Conservation (phyloP, 2,888 invertebrate genomes). For the Strigamia transsilvanica region DNA sequence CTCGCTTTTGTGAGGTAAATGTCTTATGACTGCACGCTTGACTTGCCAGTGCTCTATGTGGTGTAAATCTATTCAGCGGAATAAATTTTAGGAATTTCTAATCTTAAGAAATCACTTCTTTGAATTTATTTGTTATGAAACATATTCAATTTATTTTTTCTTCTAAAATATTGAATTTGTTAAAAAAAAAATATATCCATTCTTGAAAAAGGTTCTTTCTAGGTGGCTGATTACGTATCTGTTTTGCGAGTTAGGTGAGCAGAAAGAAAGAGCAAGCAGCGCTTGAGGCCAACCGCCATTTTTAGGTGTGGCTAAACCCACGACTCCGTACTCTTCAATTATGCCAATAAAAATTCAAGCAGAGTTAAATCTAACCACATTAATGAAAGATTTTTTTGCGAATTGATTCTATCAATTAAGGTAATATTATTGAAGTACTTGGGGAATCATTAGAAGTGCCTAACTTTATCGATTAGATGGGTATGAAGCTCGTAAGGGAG, state of each 20-base stretch:
- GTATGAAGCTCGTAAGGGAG: conserved; percentile 30
- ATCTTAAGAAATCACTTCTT: not conserved
- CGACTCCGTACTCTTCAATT: too few species aligned
- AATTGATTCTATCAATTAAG: conserved; percentile 35
- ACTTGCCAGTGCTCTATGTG: conserved; percentile 11
- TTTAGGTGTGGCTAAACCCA: too few species aligned
- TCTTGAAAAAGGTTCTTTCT: too few species aligned
- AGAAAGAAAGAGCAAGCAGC: too few species aligned
- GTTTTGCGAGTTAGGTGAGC: too few species aligned
- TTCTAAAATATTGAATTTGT: not conserved
- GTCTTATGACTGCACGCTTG: conserved; percentile 11
- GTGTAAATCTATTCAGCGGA: conserved; percentile 5
- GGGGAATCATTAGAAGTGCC: conserved; percentile 47
- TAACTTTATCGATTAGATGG: conserved; percentile 26
- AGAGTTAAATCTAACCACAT: not conserved
- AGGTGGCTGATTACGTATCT: too few species aligned
- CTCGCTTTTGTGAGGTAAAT: conserved; percentile 30
- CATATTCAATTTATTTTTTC: not conserved
- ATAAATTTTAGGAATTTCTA: conserved; percentile 30
- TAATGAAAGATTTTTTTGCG: not conserved
- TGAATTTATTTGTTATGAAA: not conserved
- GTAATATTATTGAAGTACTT: conserved; percentile 44
- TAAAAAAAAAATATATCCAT: not conserved
- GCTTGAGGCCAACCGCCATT: not conserved
- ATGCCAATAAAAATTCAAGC: not conserved